Evolutionary conservation across 2,797 vertebrate genomes (phyloP).

Genomic region (Bryconaethiops microstoma): DNA sequence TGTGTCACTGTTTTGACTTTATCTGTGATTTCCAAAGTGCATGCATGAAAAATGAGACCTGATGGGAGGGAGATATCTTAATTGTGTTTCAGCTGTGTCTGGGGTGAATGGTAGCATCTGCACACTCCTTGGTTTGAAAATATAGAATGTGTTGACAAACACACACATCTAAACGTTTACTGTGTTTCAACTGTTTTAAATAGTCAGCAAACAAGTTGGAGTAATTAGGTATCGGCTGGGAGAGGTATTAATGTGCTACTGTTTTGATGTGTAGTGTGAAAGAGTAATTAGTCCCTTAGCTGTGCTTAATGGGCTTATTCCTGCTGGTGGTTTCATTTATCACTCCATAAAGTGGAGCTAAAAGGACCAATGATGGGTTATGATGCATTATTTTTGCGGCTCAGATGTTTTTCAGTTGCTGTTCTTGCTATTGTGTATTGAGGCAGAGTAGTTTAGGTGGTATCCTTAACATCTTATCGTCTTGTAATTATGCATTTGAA

Average conservation of each 20-base stretch:
- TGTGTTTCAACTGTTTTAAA: background rate
- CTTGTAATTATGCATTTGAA: no score
- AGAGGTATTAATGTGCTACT: background rate
- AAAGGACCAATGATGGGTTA: background rate
- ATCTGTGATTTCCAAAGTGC: background rate
- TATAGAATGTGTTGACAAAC: no score
- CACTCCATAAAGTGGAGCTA: background rate
- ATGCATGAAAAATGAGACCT: background rate
- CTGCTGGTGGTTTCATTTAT: background rate
- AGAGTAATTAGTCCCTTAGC: constrained; percentile 1
- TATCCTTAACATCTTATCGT: no score
- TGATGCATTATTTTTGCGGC: background rate
- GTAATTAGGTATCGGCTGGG: background rate
- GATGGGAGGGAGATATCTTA: background rate
- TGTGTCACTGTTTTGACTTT: background rate
- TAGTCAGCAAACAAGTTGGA: background rate
- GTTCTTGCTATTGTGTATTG: no score
- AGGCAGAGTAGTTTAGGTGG: no score
- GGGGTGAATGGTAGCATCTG: background rate
- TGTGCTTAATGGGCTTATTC: background rate
- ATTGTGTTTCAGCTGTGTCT: background rate
- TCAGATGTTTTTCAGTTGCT: background rate
- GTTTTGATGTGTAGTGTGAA: constrained; percentile 17
- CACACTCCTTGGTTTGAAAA: background rate
- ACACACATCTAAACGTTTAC: background rate